Evolutionary conservation across 2,888 invertebrate species (phyloP).

Genomic region (Rhorus exstirpatorius): DNA sequence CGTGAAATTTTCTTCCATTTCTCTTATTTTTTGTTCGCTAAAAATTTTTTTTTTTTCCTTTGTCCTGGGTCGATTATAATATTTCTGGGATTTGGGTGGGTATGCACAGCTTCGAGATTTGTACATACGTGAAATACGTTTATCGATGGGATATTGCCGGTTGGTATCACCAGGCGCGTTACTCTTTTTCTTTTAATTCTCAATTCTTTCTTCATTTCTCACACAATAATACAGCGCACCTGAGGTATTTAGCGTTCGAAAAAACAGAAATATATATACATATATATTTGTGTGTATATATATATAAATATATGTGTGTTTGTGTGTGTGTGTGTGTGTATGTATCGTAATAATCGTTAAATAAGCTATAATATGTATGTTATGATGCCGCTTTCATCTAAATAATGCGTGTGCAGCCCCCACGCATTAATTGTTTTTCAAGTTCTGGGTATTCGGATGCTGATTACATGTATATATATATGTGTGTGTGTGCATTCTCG

Average conservation of each 20-base stretch:
- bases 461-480: conserved; percentile 42
- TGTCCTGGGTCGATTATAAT: conserved; percentile 62
- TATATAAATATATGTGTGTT: conserved; percentile 52
- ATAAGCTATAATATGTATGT: conserved; percentile 53
- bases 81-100: conserved; percentile 58
- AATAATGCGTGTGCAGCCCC: conserved; percentile 36
- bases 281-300: conserved; percentile 55
- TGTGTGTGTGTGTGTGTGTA: conserved; percentile 50
- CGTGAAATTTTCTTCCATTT: conserved; percentile 43
- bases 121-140: conserved; percentile 69
- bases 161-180: conserved; percentile 73
- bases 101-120: conserved; percentile 70
- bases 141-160: conserved; percentile 69
- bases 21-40: conserved; percentile 18
- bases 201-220: conserved; percentile 62
- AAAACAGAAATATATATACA: conserved; percentile 65
- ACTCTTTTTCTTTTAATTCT: conserved; percentile 59
- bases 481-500: conserved; percentile 26
- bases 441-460: conserved; percentile 49
- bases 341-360: conserved; percentile 57
- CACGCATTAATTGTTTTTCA: conserved; percentile 48
- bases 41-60: conserved; percentile 47
- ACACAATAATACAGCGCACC: conserved; percentile 75
- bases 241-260: conserved; percentile 68
- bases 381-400: conserved; percentile 52